Percentiles rank a stretch among this genome's conserved stretches.
phyloP scores from a whole-genome alignment of 2,888 invertebrate species.

The Mesoligia furuncula region DNA sequence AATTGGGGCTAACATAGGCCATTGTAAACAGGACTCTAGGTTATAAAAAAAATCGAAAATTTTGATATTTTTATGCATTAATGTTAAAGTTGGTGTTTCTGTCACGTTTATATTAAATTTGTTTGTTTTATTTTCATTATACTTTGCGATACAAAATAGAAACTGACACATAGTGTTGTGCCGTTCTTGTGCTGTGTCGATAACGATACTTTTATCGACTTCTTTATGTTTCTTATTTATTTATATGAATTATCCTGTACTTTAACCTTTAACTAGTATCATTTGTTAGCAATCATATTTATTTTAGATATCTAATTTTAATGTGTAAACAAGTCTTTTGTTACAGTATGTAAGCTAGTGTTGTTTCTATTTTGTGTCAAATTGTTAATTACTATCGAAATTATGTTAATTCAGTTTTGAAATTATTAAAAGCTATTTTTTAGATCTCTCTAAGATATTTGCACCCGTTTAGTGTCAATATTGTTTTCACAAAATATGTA shows the following conservation, averaged over 20 bases:
- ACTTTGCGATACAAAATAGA: constrained; percentile 58
- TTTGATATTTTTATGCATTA: constrained; percentile 62
- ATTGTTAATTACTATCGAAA: constrained; percentile 53
- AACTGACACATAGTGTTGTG: constrained; percentile 48
- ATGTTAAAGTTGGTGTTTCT: constrained; percentile 46
- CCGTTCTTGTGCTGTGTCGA: constrained; percentile 51
- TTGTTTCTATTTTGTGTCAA: constrained; percentile 61
- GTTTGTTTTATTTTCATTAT: constrained; percentile 46
- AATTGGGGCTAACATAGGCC: constrained; percentile 18
- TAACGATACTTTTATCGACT: constrained; percentile 37
- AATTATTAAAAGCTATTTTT: constrained; percentile 50
- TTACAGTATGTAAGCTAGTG: constrained; percentile 16
- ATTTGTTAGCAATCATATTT: constrained; percentile 56
- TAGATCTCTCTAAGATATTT: constrained; percentile 65
- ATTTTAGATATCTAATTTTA: constrained; percentile 48
- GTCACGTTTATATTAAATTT: constrained; percentile 49
- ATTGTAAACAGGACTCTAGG: constrained; percentile 40
- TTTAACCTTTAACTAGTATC: constrained; percentile 26
- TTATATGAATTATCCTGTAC: constrained; percentile 23
- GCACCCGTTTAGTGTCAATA: constrained; percentile 57
- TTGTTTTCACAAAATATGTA: constrained; percentile 31
- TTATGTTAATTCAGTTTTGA: constrained; percentile 53
- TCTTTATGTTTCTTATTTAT: constrained; percentile 41
- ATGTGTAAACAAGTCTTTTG: constrained; percentile 26
- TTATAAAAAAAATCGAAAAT: constrained; percentile 40